phyloP scores from a whole-genome alignment of 2,113 vertebrate species.

The Lepus timidus region DNA sequence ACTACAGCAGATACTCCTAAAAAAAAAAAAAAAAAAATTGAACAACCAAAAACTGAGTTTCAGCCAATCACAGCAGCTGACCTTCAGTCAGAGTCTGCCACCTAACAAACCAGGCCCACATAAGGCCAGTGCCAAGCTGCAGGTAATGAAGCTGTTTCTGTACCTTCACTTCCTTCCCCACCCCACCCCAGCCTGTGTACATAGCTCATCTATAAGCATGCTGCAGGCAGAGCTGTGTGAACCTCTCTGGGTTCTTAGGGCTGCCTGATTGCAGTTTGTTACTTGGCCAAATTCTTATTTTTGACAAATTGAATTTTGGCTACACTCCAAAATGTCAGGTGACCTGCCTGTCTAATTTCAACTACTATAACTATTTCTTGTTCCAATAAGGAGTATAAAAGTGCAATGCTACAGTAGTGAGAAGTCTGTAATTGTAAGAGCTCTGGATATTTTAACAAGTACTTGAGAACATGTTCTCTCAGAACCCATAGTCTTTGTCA shows the following conservation, averaged over 20 bases:
- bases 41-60: not conserved
- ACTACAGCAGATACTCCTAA: not conserved
- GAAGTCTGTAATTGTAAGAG: slow-evolving; percentile 15
- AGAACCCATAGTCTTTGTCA: not conserved
- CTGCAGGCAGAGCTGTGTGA: not conserved
- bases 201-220: too few species aligned
- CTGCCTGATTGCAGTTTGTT: not conserved
- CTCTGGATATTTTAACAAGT: slow-evolving; percentile 36
- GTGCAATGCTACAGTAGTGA: not conserved
- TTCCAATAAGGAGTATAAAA: not conserved
- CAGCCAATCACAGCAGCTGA: not conserved
- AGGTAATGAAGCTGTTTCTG: not conserved
- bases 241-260: not conserved
- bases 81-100: not conserved
- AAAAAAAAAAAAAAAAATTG: too few species aligned
- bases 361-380: not conserved
- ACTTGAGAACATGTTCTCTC: not conserved
- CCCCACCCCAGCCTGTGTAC: not conserved
- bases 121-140: not conserved
- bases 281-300: not conserved
- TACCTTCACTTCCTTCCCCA: not conserved
- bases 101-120: not conserved
- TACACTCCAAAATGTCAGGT: not conserved
- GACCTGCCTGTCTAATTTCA: not conserved
- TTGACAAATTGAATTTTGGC: not conserved